Evolutionary conservation across 2,888 invertebrate species (phyloP).

Genomic region (Pheosia tremula): DNA sequence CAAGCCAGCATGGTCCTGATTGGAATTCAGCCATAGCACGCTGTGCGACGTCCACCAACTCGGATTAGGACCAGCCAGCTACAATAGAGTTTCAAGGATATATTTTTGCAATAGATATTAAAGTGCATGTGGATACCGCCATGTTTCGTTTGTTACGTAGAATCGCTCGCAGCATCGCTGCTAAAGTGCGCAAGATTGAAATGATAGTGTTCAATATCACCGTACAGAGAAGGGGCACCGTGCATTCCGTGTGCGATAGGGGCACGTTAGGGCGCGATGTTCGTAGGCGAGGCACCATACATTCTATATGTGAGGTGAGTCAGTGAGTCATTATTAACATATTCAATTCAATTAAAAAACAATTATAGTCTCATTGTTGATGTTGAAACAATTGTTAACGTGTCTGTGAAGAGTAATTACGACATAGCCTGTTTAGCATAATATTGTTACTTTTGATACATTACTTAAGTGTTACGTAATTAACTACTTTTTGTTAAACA

Average conservation of each 20-base stretch:
- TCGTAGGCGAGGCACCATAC: conserved; percentile 63
- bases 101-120: neutral
- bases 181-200: conserved; percentile 62
- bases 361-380: too few relatives aligned
- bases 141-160: conserved; percentile 66
- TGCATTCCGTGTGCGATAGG: conserved; percentile 62
- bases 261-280: conserved; percentile 37
- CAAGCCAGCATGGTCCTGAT: conserved; percentile 46
- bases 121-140: neutral
- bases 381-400: neutral
- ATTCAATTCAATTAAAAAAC: neutral
- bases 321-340: neutral
- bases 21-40: conserved; percentile 56
- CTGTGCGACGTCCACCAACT: neutral
- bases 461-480: conserved; percentile 28
- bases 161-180: conserved; percentile 53
- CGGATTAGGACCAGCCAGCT: neutral
- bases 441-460: conserved; percentile 17
- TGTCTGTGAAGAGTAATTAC: conserved; percentile 21
- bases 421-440: conserved; percentile 23
- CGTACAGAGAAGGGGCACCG: conserved; percentile 57
- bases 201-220: conserved; percentile 60
- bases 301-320: conserved; percentile 73
- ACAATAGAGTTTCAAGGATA: neutral
- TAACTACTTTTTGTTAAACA: conserved; percentile 17